A percentile compares a stretch with the other conserved stretches of the same genome.
Conservation (phyloP, 1,140 invertebrate genomes). For the Bombus fervidus region DNA sequence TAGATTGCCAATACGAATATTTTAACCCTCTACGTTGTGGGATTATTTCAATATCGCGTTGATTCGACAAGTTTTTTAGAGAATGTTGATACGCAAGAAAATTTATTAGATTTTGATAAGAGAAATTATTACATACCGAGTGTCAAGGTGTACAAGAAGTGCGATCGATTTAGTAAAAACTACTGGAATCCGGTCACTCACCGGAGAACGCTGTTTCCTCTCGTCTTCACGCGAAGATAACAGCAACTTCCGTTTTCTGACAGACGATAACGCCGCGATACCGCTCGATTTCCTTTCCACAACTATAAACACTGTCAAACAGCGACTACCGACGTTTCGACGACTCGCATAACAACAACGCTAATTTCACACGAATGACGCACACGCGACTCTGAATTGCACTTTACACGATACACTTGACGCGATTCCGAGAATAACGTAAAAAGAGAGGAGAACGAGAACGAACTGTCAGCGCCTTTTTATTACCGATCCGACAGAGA, state of each 20-base stretch:
- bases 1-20: too few relatives aligned
- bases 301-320: background rate
- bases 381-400: conserved; percentile 22
- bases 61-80: too few relatives aligned
- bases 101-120: too few relatives aligned
- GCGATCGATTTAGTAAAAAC: background rate
- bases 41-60: too few relatives aligned
- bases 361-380: conserved; percentile 9
- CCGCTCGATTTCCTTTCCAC: conserved; percentile 16
- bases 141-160: background rate
- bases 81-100: too few relatives aligned
- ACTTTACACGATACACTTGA: background rate
- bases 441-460: background rate
- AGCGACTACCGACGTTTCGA: background rate
- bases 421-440: background rate
- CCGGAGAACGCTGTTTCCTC: background rate
- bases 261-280: background rate
- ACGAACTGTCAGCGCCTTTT: background rate
- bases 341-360: background rate
- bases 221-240: background rate
- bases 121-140: too few relatives aligned
- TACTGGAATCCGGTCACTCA: background rate
- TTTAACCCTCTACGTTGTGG: too few relatives aligned
- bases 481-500: background rate
- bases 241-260: background rate